Base-by-base conservation (phyloP, 1,140 invertebrate genomes). In the Neoseiulus cucumeris region DNA sequence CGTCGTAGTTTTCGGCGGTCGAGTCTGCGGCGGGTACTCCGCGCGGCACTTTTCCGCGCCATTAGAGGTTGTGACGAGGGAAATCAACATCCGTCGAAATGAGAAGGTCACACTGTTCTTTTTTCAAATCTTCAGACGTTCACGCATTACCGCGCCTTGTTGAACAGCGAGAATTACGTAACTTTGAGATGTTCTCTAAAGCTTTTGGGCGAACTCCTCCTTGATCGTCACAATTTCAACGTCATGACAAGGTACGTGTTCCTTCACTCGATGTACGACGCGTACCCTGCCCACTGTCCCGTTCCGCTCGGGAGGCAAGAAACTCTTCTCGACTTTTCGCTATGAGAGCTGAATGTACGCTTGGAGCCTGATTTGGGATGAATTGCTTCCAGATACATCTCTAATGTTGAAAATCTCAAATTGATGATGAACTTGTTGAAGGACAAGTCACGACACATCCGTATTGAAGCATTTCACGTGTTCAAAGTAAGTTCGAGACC, bases 401-500 rank as follows among this genome's bases (percentile, higher is more conserved):
- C 91, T 68, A 97, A 96, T 79, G 92, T 93, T 14, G 94, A 99
- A 74, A 99, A 99, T 81, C 82, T 99, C 55, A 99, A 98, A 76
- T 81, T 98, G 67, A 98, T 98, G 94, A 99, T 99, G 96, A 98
- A 97, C 76, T 96, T 99, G 93, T 81, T 99, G 70, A 93, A 94
- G 80, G 94, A 98, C 76, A 94, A 97, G 76, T 96, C 92, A 72
- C 84, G 91, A 72, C 98, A 98, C 80, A 99, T 99, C 74, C 95
- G 98, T 78, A 98, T 99, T 81, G 96, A 99, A 82, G 96, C 95
- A 77, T 99, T 99, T 82, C 96, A 99, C 78, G 96, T 99, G 72
- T 99, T 99, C 80, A 99, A 99, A 85, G 79, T 80, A 68, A 59
- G 68, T 55, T 44, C n/a, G n/a, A n/a, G n/a, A n/a, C n/a, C n/a